A percentile compares a stretch with the other conserved stretches of the same genome.
Conservation (phyloP, 92 coral and sea anemone genomes). For the Pocillopora meandrina region DNA sequence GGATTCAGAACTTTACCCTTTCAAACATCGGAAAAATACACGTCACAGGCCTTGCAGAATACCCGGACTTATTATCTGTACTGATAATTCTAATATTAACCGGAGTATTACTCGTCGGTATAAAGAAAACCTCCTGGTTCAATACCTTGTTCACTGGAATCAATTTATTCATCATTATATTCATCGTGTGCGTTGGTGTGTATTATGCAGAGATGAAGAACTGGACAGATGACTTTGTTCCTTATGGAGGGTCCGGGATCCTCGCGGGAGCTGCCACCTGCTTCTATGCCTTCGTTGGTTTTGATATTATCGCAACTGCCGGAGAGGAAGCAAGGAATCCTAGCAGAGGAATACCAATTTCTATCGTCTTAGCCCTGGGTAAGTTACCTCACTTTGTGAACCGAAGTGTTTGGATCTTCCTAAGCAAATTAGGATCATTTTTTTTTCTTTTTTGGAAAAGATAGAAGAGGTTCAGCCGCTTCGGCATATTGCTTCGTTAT, state of each 20-base stretch:
- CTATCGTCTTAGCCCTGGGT: conserved; percentile 86
- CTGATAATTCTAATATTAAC: conserved; percentile 46
- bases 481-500: no score
- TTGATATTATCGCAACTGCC: conserved; percentile 90
- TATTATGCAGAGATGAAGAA: conserved; percentile 72
- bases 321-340: conserved; percentile 96
- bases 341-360: conserved; percentile 78
- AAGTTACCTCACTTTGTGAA: conserved; percentile 24
- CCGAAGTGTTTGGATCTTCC: neutral
- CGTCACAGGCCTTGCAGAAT: conserved; percentile 59
- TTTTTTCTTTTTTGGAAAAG: no score
- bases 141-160: conserved; percentile 72
- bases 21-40: conserved; percentile 71
- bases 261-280: conserved; percentile 92
- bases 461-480: no score
- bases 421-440: neutral
- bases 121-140: conserved; percentile 78
- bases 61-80: conserved; percentile 84
- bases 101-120: conserved; percentile 66
- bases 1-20: conserved; percentile 67
- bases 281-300: conserved; percentile 92
- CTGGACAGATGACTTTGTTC: conserved; percentile 83
- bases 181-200: conserved; percentile 65
- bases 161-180: conserved; percentile 72
- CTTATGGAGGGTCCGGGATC: conserved; percentile 85